Conservation (phyloP, 1,140 invertebrate genomes). For the Zaprionus davidi region DNA sequence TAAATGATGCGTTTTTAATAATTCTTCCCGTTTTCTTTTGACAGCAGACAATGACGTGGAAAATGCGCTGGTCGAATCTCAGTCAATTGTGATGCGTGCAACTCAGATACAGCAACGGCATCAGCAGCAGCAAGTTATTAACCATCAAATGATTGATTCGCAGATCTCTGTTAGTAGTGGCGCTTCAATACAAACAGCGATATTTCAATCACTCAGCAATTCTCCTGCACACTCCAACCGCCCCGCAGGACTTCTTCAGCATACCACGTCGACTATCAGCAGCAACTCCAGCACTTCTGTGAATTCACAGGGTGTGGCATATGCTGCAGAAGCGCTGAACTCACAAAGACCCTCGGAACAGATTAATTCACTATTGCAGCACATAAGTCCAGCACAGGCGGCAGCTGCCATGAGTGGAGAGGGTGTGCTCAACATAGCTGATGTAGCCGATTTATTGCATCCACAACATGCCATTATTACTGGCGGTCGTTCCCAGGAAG, state of each 20-base stretch:
- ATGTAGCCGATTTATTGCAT: conserved; percentile 93
- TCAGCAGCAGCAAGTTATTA: conserved; percentile 59
- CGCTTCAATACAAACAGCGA: conserved; percentile 72
- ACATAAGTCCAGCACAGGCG: conserved; percentile 59
- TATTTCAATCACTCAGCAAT: conserved; percentile 68
- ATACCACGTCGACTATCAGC: conserved; percentile 59
- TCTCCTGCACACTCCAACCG: conserved; percentile 58
- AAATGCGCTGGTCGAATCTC: conserved; percentile 58
- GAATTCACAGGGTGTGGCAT: conserved; percentile 55
- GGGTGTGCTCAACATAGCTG: conserved; percentile 88
- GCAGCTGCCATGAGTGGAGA: conserved; percentile 67
- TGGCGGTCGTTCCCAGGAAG: conserved; percentile 94
- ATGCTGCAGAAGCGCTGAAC: conserved; percentile 61
- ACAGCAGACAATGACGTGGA: conserved; percentile 68
- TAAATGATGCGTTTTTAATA: conserved; percentile 10
- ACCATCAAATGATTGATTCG: conserved; percentile 73
- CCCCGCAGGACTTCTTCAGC: conserved; percentile 34
- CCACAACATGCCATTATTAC: conserved; percentile 95
- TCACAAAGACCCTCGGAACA: conserved; percentile 35
- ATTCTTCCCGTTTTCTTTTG: conserved; percentile 17
- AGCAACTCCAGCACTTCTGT: conserved; percentile 54
- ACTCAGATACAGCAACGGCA: conserved; percentile 54
- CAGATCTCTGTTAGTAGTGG: conserved; percentile 78
- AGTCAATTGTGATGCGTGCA: conserved; percentile 61
- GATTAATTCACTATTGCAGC: conserved; percentile 68